phyloP scores from a whole-genome alignment of 2,797 vertebrate genomes.

The Vultur gryphus region DNA sequence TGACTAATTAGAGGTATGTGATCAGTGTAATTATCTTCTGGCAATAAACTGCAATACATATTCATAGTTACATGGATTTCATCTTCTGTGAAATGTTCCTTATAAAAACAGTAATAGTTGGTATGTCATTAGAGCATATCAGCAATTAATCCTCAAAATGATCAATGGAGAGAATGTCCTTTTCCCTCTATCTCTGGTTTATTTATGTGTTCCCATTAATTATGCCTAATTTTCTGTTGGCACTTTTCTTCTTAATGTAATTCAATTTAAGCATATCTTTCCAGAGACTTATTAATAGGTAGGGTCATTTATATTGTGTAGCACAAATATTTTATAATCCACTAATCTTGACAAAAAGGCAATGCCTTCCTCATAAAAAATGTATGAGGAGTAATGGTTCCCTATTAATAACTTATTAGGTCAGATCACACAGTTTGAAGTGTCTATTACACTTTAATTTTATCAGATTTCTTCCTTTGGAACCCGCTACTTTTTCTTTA shows the following conservation, averaged over 20 bases:
- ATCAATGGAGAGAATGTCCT: slow-evolving; percentile 73
- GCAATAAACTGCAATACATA: slow-evolving; percentile 49
- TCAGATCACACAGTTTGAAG: slow-evolving; percentile 84
- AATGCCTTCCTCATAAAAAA: slow-evolving; percentile 92
- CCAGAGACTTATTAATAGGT: slow-evolving; percentile 85
- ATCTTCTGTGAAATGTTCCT: slow-evolving; percentile 51
- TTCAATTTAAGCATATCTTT: slow-evolving; percentile 84
- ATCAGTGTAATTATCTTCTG: slow-evolving; percentile 4
- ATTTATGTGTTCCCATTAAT: slow-evolving; percentile 79
- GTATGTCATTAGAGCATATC: slow-evolving; percentile 56
- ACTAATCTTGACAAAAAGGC: slow-evolving; percentile 93
- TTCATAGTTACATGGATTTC: slow-evolving; percentile 38
- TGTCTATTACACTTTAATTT: slow-evolving; percentile 82
- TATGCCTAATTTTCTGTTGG: slow-evolving; percentile 77
- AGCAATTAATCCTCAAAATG: slow-evolving; percentile 70
- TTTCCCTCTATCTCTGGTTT: slow-evolving; percentile 70
- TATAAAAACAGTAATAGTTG: slow-evolving; percentile 74
- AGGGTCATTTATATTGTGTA: slow-evolving; percentile 89
- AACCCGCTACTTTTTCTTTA: slow-evolving; percentile 61
- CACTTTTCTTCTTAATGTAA: slow-evolving; percentile 80
- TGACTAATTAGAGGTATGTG: slow-evolving; percentile 37
- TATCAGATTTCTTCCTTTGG: slow-evolving; percentile 76
- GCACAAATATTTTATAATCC: slow-evolving; percentile 95
- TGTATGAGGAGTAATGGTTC: slow-evolving; percentile 94
- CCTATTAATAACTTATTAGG: slow-evolving; percentile 97